Evolutionary conservation across 2,888 invertebrate species (phyloP), one percentile per base, ranked within the genome.

Genomic region (Nomada lathburiana): DNA sequence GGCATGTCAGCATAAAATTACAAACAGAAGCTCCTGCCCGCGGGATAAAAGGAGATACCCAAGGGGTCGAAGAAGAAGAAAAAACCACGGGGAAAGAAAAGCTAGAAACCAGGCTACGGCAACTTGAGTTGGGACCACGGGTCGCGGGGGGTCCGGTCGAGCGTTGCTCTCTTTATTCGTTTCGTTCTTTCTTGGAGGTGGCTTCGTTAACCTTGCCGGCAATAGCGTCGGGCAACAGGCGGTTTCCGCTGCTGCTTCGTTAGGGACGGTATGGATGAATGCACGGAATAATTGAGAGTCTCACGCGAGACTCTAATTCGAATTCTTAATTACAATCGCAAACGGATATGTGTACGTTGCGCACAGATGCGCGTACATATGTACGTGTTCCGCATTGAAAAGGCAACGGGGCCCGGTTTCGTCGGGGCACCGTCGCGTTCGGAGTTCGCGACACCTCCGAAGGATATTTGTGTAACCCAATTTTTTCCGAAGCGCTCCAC

Each of bases 381-480:
- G 16, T 16, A 16, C 16, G 47, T 47, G 47, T 26, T 44, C 50
- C 44, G 36, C 26, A 42, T 3, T 53, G 62, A 53, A 69, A 79
- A 64, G 76, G n/a, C 57, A n/a, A 5, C 16, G 20, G 55, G 42
- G 11, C 57, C 18, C 20, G 53, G 47, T 64, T 52, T 57, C 42
- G 23, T 47, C 9, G 36, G 26, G 42, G 29, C 36, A 36, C 2
- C 16, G 29, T 4, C 26, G 23, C 55, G 7, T 23, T 10, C 55
- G n/a, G 11, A 52, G 57, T 7, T 36, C 70, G 20, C 65, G 60
- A 73, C 83, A 53, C 65, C 67, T 68, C 67, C 69, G 55, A 73
- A 82, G 74, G 77, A 83, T 77, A 73, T 83, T 77, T 83, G 63
- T 77, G 57, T 65, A 72, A 72, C 63, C 73, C 55, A 80, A 80